Evolutionary conservation across 2,797 vertebrate species (phyloP).

Genomic region (Gadopsis bispinosus): DNA sequence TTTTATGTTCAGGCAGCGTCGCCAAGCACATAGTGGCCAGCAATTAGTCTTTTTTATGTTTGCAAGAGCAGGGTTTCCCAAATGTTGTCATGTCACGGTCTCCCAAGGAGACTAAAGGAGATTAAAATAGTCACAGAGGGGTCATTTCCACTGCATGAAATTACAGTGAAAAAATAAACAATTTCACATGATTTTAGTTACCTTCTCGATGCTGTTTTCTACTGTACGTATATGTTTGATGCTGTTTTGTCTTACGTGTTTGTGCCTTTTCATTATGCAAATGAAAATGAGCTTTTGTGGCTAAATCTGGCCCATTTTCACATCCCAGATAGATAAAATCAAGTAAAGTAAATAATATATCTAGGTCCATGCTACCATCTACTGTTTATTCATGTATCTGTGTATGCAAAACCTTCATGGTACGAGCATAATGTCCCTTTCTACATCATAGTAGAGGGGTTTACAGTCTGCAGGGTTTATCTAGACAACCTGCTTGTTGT

Average conservation of each 20-base stretch:
- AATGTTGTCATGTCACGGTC: conserved; percentile 30
- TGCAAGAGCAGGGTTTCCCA: conserved; percentile 24
- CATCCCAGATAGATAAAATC: not conserved
- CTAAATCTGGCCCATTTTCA: not conserved
- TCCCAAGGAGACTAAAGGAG: not conserved
- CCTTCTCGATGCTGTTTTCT: not conserved
- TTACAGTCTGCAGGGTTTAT: not conserved
- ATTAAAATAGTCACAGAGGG: conserved; percentile 22
- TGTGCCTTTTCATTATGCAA: not conserved
- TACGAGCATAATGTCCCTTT: too few species aligned
- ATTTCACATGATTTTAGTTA: conserved; percentile 23
- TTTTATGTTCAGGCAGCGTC: conserved; percentile 44
- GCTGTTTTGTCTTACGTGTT: not conserved
- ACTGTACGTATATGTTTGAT: not conserved
- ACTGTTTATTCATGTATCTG: not conserved
- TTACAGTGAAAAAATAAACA: conserved; percentile 42
- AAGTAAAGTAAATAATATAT: not conserved
- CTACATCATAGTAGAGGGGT: not conserved
- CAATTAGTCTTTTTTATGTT: conserved; percentile 42
- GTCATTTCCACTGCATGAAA: conserved; percentile 25
- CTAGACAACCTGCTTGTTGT: not conserved
- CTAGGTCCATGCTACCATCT: not conserved
- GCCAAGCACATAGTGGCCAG: conserved; percentile 33
- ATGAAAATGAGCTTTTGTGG: not conserved
- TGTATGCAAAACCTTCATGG: not conserved